These are phyloP conservation scores for Epicampocera succincta DNA, from an alignment of 2,888 invertebrate genomes.

Conservation along the genomic window DNA sequence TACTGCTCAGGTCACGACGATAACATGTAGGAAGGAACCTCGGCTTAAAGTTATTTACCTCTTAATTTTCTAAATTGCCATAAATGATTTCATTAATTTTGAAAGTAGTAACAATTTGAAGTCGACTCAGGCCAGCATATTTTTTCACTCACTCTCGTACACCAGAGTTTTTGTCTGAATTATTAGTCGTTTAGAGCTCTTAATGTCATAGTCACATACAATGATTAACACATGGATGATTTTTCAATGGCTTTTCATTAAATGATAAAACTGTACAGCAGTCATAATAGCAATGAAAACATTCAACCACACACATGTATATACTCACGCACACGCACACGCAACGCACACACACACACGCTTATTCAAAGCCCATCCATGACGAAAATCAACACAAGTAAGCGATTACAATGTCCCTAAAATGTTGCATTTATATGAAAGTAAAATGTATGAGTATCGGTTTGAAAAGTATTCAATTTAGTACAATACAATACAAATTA, in stretches of 20 bases:
- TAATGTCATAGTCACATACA: constrained; percentile 48
- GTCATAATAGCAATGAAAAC: neutral
- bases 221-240: constrained; percentile 63
- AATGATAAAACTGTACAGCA: constrained; percentile 56
- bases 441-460: too few relatives aligned
- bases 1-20: too few relatives aligned
- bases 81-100: too few relatives aligned
- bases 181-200: constrained; percentile 57
- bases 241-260: constrained; percentile 69
- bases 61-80: too few relatives aligned
- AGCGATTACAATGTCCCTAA: constrained; percentile 7
- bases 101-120: too few relatives aligned
- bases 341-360: neutral
- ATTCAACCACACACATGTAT: constrained; percentile 2
- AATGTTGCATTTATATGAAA: constrained; percentile 4
- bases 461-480: too few relatives aligned
- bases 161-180: constrained; percentile 18
- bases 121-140: neutral
- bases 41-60: too few relatives aligned
- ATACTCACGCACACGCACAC: neutral
- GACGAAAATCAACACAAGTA: constrained; percentile 21
- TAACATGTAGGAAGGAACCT: too few relatives aligned
- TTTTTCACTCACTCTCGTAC: neutral
- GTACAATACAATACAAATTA: too few relatives aligned
- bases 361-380: neutral